Evolutionary conservation across 1,140 invertebrate genomes (phyloP), one percentile per base, ranked within the genome.

Genomic region (Drosophila suzukii): DNA sequence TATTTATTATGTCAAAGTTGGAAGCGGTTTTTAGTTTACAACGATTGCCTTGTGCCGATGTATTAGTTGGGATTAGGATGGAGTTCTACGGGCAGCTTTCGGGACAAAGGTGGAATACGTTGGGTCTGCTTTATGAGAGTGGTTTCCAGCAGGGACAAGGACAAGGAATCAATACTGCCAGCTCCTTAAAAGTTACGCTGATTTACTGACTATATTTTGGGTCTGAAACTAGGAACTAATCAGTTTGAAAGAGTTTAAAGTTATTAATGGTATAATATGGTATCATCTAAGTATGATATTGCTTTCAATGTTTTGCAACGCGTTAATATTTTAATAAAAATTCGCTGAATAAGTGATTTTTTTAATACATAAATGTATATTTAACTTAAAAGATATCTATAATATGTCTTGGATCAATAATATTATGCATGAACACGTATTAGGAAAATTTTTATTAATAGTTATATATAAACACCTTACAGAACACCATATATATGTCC

Each of bases 1-100:
- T 75, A 83, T 83, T 83, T 83, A 83, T 84, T 83, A 75, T 83
- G 61, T 76, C 56, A 81, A 81, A 82, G 67, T 73, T 79, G 71
- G 65, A 63, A 84, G 72, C 62, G 82, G 68, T 86, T 86, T 75
- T 81, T 63, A 77, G 55, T 81, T 81, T 84, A 74, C 60, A 53
- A 24, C 61, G 54, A 75, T 75, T 75, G 49, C 36, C 54, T 41
- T 59, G 65, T 38, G 27, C 46, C 44, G 38, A 32, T 36, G 36
- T 49, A 43, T 49, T 34, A 47, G 43, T 41, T 68, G 51, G 65
- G 65, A 57, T 68, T 70, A 66, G 50, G 39, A 68, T 68, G 47
- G 47, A 27, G 15, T 44, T 6, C 51, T 47, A 20, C n/a, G 24
- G 34, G n/a, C 44, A 13, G 38, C 27, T 6, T 34, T 13, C 38